Base-by-base conservation (phyloP, 2,888 invertebrate species). In the Quadroppia sp. region DNA sequence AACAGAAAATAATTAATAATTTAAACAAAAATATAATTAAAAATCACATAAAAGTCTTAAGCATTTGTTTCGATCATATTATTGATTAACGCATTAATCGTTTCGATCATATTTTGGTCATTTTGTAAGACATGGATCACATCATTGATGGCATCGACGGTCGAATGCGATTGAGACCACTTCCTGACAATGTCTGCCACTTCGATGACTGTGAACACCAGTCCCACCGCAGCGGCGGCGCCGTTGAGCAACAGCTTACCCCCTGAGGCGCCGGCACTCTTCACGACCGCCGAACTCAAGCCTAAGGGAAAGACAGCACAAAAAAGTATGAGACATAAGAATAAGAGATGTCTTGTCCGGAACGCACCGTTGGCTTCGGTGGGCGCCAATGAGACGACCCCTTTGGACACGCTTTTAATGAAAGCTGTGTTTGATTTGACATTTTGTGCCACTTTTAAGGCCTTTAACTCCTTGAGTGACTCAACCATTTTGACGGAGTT, bases 141-240 rank as follows among this genome's bases (percentile, higher is more conserved):
- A 30, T 30, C 15, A 4, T 59, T 30, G 59, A 59, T 30, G 2
- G 15, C 59, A 59, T 25, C 30, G 15, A 30, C 30, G 1, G 59
- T 30, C 30, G 59, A 30, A 30, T 59, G 59, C 13, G 13, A 28
- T 17, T 13, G 6, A 30, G 17, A 20, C 59, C 59, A 59, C 13
- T 59, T 9, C 30, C 28, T 59, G 13, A 28, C 59, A 3, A 59
- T 3, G 4, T 2, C 2, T n/a, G 28, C 59, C 13, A 28, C 59
- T 28, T 59, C 59, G 28, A 59, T 13, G 15, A 30, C 59, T 11
- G 59, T 59, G 59, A 59, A 59, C 2, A 59, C 59, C 25, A 59
- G 25, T 20, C 59, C 59, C 13, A 30, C 59, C 13, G 28, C 59
- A 28, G 59, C 59, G 28, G 30, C 4, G 1, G 30, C 59, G 9